These are phyloP conservation scores for Poeciliopsis turrubarensis DNA, from an alignment of 2,113 vertebrate species.

Conservation along the genomic window DNA sequence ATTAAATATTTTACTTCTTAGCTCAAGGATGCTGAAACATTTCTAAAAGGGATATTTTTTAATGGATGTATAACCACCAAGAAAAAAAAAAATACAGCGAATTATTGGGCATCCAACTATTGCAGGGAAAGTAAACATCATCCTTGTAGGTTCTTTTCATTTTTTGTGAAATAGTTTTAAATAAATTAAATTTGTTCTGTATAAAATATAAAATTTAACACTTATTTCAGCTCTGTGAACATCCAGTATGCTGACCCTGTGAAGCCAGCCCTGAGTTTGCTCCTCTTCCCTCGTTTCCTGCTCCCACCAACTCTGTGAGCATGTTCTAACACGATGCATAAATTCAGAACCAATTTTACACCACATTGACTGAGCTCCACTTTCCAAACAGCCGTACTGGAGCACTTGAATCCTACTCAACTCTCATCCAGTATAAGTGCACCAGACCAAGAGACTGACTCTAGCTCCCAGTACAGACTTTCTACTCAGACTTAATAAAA, in stretches of 20 bases:
- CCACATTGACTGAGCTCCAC: constrained; percentile 61
- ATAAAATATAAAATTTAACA: not conserved
- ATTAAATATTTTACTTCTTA: not conserved
- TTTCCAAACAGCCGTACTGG: constrained; percentile 39
- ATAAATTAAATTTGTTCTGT: not conserved
- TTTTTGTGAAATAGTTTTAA: not conserved
- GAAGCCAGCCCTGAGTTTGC: not conserved
- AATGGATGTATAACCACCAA: not conserved
- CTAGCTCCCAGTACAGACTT: constrained; percentile 8
- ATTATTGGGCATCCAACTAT: not conserved
- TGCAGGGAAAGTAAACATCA: too few species aligned
- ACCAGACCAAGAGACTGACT: constrained; percentile 55
- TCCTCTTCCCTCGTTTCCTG: constrained; percentile 14
- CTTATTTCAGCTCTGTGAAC: not conserved
- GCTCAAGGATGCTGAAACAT: constrained; percentile 17
- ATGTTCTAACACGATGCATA: constrained; percentile 63
- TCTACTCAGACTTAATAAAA: constrained; percentile 42
- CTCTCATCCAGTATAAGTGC: constrained; percentile 58
- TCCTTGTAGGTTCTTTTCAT: not conserved
- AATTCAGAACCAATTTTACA: constrained; percentile 76
- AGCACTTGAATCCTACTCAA: constrained; percentile 37
- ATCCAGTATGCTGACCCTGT: not conserved
- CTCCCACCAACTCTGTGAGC: constrained; percentile 29
- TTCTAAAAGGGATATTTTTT: constrained; percentile 3
- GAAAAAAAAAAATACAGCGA: not conserved